Evolutionary conservation across 2,888 invertebrate genomes (phyloP), one percentile per base, ranked within the genome.

Genomic region (Heliconius erato): DNA sequence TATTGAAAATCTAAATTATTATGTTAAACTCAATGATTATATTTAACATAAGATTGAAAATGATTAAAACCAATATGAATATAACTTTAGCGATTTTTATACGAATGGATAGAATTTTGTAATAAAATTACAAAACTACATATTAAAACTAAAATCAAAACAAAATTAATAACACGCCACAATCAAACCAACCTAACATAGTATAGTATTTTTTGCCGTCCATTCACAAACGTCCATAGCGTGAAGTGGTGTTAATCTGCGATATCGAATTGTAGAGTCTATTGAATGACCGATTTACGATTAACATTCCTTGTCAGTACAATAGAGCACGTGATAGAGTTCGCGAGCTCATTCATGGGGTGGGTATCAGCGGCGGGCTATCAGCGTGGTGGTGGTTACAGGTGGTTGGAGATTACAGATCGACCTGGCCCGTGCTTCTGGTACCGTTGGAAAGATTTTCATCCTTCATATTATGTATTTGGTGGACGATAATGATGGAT

Each of bases 241-340:
- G 90, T 91, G 92, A 92, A 91, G 92, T 92, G 91, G 90, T 89
- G 88, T 90, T 92, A 91, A 91, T 92, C 90, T 89, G 89, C 89
- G 90, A 89, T 91, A 90, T 87, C 87, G 89, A 89, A 89, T 89
- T 87, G 88, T 89, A 89, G 89, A 87, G 86, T 88, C 91, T 92
- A 94, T 94, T 91, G 92, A 93, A 91, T 92, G 92, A 91, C 91
- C 92, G 93, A 94, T 94, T 94, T 93, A 92, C 91, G 90, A 93
- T 94, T 93, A 92, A 89, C 88, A 88, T 90, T 91, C 90, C 91
- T 91, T 93, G 91, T 91, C 89, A 91, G 91, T 91, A 94, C 93
- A 93, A 94, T 94, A 93, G 93, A 89, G 90, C 94, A 92, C 94
- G 94, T 94, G 93, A 92, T 91, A 88, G 90, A 85, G 86, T 86